Conservation (phyloP, 2,888 invertebrate genomes). For the Cepaea hortensis region DNA sequence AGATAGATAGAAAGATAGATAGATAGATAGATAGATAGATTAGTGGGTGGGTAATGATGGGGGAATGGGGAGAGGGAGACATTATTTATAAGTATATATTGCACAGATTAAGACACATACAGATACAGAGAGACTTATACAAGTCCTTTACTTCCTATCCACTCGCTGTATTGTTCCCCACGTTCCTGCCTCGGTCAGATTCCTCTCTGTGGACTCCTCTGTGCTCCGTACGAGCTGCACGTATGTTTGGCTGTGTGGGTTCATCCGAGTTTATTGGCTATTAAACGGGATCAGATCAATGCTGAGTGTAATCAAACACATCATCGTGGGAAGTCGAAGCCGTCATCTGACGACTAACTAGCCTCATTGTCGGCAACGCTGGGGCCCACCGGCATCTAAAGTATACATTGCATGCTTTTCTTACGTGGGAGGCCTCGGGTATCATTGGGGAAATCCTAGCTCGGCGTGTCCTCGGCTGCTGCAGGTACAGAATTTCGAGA, state of each 20-base stretch:
- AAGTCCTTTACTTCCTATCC: too few species aligned
- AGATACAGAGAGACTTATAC: too few species aligned
- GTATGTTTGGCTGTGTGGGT: constrained; percentile 16
- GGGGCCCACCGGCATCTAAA: background rate
- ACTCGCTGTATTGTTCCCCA: too few species aligned
- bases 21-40: too few species aligned
- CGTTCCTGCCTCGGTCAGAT: background rate
- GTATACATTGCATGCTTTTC: constrained; percentile 27
- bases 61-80: too few species aligned
- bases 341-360: constrained; percentile 20
- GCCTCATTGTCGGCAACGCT: constrained; percentile 11
- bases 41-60: too few species aligned
- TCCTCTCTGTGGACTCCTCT: background rate
- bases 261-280: constrained; percentile 36
- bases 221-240: background rate
- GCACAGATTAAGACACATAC: too few species aligned
- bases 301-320: constrained; percentile 4
- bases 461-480: background rate
- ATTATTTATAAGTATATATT: too few species aligned
- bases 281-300: constrained; percentile 13
- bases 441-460: constrained; percentile 13
- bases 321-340: background rate
- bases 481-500: constrained; percentile 6
- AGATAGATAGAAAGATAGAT: too few species aligned
- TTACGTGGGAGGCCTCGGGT: constrained; percentile 23